Conservation (phyloP, 1,140 invertebrate species). For the Magallana gigas region DNA sequence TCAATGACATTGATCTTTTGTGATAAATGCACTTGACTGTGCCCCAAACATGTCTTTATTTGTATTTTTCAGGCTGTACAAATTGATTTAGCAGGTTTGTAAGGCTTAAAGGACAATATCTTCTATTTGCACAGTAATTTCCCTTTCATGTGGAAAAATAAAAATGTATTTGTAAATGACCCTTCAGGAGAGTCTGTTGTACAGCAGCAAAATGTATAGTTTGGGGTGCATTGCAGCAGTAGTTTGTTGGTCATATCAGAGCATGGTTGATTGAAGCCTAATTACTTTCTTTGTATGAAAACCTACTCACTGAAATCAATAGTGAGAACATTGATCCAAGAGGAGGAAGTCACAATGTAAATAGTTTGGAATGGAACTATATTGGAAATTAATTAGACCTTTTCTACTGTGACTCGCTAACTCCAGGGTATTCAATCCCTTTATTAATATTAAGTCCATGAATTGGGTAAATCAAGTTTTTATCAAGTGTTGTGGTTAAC, state of each 20-base stretch:
- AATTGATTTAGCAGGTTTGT: background rate
- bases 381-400: slow-evolving; percentile 34
- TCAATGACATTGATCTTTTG: background rate
- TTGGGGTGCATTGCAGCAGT: background rate
- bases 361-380: slow-evolving; percentile 10
- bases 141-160: background rate
- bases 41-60: background rate
- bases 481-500: too few species aligned
- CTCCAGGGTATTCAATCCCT: background rate
- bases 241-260: slow-evolving; percentile 13
- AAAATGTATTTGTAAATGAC: background rate
- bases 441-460: too few species aligned
- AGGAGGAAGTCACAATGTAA: slow-evolving; percentile 1
- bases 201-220: background rate
- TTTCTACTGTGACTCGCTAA: slow-evolving; percentile 11
- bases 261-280: slow-evolving; percentile 10
- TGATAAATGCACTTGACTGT: background rate
- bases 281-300: slow-evolving; percentile 20
- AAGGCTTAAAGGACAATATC: background rate
- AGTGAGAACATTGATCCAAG: background rate
- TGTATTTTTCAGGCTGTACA: background rate
- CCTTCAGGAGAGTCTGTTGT: too few species aligned
- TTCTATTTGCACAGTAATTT: slow-evolving; percentile 2
- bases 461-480: too few species aligned
- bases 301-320: background rate